phyloP scores from a whole-genome alignment of 2,797 vertebrate species.

The Poeciliopsis turneri region DNA sequence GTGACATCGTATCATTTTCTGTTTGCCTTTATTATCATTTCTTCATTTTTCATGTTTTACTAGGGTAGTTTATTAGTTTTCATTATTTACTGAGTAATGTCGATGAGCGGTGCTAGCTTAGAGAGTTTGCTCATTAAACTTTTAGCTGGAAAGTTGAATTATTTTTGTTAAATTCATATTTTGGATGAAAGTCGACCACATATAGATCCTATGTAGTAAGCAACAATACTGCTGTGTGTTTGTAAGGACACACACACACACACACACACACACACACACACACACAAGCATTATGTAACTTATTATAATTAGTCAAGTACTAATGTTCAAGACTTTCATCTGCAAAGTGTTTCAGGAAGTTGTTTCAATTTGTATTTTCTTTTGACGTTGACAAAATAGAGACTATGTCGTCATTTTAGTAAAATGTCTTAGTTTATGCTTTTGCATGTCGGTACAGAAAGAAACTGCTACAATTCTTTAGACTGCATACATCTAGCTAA shows the following conservation, averaged over 20 bases:
- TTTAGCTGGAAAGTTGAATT: background rate
- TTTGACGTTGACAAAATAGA: background rate
- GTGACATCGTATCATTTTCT: background rate
- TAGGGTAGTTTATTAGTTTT: background rate
- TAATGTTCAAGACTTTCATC: background rate
- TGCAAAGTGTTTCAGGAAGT: background rate
- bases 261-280: too few species aligned
- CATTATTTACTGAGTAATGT: background rate
- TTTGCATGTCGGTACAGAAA: background rate
- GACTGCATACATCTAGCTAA: background rate
- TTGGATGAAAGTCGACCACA: background rate
- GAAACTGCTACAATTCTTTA: background rate
- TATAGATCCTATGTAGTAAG: background rate
- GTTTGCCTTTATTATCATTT: background rate
- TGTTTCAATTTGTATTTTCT: background rate
- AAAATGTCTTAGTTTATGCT: background rate
- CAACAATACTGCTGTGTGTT: background rate
- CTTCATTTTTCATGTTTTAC: background rate
- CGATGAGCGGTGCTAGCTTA: background rate
- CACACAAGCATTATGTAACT: background rate
- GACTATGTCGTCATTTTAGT: background rate
- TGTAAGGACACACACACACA: background rate
- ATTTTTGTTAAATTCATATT: background rate
- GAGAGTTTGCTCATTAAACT: background rate
- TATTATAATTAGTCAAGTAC: background rate